Percentiles rank a stretch among this genome's conserved stretches.
Conservation (phyloP, 2,797 vertebrate species). For the Enteromius argenteus region DNA sequence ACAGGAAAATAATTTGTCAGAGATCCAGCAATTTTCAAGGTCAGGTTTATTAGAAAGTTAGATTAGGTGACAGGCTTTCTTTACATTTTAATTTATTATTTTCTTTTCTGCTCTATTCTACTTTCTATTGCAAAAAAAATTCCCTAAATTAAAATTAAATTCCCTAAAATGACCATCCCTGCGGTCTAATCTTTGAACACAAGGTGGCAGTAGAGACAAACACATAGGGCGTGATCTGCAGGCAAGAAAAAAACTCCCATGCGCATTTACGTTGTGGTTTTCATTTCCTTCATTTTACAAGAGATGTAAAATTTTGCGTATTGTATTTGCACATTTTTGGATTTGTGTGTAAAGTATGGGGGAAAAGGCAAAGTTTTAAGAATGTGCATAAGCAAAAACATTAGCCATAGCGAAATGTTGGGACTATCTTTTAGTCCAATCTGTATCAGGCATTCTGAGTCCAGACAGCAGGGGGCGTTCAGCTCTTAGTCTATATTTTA, state of each 20-base stretch:
- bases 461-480: not conserved
- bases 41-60: not conserved
- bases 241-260: not conserved
- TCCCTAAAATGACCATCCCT: not conserved
- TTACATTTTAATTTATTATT: no score
- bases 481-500: not conserved
- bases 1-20: not conserved
- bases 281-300: not conserved
- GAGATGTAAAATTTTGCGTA: no score
- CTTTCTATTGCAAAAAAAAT: no score
- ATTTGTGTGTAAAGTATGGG: no score
- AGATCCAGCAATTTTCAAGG: not conserved
- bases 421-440: not conserved
- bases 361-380: no score
- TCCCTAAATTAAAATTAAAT: no score
- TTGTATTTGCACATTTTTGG: no score
- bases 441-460: not conserved
- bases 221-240: not conserved
- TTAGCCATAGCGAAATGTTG: not conserved
- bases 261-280: not conserved
- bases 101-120: no score
- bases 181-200: slow-evolving; percentile 20
- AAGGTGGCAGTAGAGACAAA: slow-evolving; percentile 35
- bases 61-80: not conserved
- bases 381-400: not conserved